Conservation (phyloP, 1,140 invertebrate species). For the Drosophila ambigua region DNA sequence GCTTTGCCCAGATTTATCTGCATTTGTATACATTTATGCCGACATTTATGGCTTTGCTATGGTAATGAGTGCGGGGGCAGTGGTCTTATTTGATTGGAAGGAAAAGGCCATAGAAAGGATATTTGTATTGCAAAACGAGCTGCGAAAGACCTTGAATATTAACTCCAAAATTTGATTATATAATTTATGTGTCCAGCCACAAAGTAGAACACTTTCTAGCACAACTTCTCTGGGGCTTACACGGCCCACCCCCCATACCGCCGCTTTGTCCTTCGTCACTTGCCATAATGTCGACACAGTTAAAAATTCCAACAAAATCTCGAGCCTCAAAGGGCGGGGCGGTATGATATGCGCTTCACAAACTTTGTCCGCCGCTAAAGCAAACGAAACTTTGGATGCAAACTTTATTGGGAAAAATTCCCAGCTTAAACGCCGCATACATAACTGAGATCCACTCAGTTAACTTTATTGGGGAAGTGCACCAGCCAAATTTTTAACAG, state of each 20-base stretch:
- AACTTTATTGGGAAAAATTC: conserved; percentile 10
- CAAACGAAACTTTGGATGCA: neutral
- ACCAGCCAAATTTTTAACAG: neutral
- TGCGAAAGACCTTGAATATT: too few relatives aligned
- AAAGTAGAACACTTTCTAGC: conserved; percentile 3
- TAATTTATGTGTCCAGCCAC: neutral
- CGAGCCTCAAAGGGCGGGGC: neutral
- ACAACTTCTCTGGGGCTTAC: neutral
- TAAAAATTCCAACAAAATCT: conserved; percentile 25
- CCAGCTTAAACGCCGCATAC: too few relatives aligned
- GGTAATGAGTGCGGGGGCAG: too few relatives aligned
- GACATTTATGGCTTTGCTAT: too few relatives aligned
- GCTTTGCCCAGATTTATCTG: too few relatives aligned
- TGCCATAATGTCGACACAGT: conserved; percentile 7
- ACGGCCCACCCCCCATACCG: neutral
- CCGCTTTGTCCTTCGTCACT: neutral
- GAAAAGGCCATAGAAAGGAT: too few relatives aligned
- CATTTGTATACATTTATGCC: too few relatives aligned
- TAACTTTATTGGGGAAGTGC: conserved; percentile 5
- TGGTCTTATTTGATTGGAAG: too few relatives aligned
- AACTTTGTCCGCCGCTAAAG: conserved; percentile 2
- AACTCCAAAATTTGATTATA: neutral
- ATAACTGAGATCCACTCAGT: too few relatives aligned
- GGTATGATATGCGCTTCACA: conserved; percentile 10
- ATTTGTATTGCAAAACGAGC: neutral